Evolutionary conservation across 2,797 vertebrate species (phyloP), one percentile per base, ranked within the genome.

Genomic region (Rallus crepitans): DNA sequence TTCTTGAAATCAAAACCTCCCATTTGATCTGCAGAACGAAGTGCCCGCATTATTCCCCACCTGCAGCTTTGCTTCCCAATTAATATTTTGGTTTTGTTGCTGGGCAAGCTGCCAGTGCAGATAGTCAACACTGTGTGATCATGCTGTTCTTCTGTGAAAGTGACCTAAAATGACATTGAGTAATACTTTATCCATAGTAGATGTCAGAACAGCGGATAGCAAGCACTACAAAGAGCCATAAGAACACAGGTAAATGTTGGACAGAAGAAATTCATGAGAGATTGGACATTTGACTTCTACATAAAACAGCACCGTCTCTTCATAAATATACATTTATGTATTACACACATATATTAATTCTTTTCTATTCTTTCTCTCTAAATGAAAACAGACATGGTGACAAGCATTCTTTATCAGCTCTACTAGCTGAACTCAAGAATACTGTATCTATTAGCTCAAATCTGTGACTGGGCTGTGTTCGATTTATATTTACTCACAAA

Each of bases 71-170:
- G 71, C 56, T 85, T 97, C 68, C 77, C 82, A 90, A 68, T 91
- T 96, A 86, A 89, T 84, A 78, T 81, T 92, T 65, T 87, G 42
- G 30, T 25, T 91, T 95, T 93, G 69, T 94, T 89, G 85, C 78
- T 77, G 72, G 87, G 60, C 85, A 90, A 64, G 37, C 42, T 71
- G 82, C 89, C 92, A 97, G 55, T 19, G 48, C 45, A 61, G 48
- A 17, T 1, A 89, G 87, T 33, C 77, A 33, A 82, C 31, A 71
- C 50, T 79, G 7, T 10, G 50, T 5, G 25, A 72, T 6, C 59
- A 19, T 47, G 47, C 52, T 91, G 66, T 42, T 88, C 25, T 81
- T 59, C 52, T 90, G 48, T 69, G 77, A 91, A 95, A 95, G 87
- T 94, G 59, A 94, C 88, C 63, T 83, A 70, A 94, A 86, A 90